Evolutionary conservation across 1,140 invertebrate genomes (phyloP).

Genomic region (Drosophila rhopaloa): DNA sequence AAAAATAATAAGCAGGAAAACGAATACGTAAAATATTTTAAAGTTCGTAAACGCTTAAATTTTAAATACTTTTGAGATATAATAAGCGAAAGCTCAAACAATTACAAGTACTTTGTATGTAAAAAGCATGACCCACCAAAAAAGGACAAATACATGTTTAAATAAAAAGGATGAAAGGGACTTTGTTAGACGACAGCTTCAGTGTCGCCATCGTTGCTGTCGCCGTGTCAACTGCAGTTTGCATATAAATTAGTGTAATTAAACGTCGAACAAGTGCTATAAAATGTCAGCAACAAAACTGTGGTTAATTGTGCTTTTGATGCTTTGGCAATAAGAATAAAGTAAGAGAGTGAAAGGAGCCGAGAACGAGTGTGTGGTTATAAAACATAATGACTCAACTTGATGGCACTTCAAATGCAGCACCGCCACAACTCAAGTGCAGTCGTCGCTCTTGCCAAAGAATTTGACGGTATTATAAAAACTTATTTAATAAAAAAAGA

Average conservation of each 20-base stretch:
- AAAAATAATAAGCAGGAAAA: too few species aligned
- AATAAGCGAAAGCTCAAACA: neutral
- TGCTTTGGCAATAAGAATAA: constrained; percentile 29
- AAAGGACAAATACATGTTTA: neutral
- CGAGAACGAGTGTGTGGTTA: constrained; percentile 3
- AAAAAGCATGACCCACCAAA: neutral
- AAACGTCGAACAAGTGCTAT: constrained; percentile 58
- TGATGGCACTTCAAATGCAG: constrained; percentile 12
- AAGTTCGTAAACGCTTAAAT: too few species aligned
- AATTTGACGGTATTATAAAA: constrained; percentile 1
- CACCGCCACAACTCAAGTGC: constrained; percentile 11
- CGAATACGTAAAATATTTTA: too few species aligned
- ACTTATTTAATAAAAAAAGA: constrained; percentile 2
- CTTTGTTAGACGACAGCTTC: constrained; percentile 7
- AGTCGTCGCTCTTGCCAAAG: constrained; percentile 1
- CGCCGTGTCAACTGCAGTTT: constrained; percentile 53
- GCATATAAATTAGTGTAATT: constrained; percentile 71
- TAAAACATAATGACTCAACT: constrained; percentile 43
- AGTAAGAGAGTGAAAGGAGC: neutral
- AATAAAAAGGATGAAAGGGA: neutral
- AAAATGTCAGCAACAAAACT: constrained; percentile 40
- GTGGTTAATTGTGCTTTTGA: constrained; percentile 42
- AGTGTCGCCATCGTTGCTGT: constrained; percentile 12
- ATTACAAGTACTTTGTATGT: neutral
- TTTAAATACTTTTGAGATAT: too few species aligned